phyloP scores from a whole-genome alignment of 2,797 vertebrate genomes.

The Cryptoblepharus egeriae region DNA sequence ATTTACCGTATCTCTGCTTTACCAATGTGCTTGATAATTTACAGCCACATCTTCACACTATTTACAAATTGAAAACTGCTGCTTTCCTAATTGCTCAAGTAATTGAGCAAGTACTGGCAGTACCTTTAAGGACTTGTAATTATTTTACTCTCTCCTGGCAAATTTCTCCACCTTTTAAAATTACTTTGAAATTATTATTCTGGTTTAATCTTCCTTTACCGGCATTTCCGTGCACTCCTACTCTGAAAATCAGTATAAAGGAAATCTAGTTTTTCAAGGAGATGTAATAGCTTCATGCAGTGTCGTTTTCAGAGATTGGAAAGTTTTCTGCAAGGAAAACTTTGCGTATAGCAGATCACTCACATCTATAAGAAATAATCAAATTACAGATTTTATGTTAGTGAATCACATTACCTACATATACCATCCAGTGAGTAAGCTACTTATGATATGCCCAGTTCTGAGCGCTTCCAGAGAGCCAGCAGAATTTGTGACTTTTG shows the following conservation, averaged over 20 bases:
- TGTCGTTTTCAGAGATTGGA: background rate
- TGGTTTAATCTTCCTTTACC: slow-evolving; percentile 2
- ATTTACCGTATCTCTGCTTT: slow-evolving; percentile 31
- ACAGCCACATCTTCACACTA: slow-evolving; percentile 46
- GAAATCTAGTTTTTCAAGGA: background rate
- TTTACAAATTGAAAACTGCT: slow-evolving; percentile 61
- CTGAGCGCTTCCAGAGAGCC: too few species aligned
- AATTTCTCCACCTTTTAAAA: background rate
- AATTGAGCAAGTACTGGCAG: slow-evolving; percentile 58
- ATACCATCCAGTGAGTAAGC: too few species aligned
- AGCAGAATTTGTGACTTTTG: too few species aligned
- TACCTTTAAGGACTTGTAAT: slow-evolving; percentile 57
- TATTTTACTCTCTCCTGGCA: slow-evolving; percentile 46
- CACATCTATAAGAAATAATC: too few species aligned
- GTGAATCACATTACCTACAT: too few species aligned
- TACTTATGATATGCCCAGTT: too few species aligned
- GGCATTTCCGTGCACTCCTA: background rate
- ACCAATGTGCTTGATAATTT: slow-evolving; percentile 59
- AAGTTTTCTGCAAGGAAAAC: too few species aligned
- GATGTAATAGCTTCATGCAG: background rate
- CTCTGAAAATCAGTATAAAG: background rate
- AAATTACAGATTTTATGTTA: too few species aligned
- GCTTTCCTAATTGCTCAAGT: slow-evolving; percentile 64
- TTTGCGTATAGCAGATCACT: too few species aligned
- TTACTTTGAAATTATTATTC: slow-evolving; percentile 36